Conservation (phyloP, 2,888 invertebrate species). For the Prionchulus punctatus region DNA sequence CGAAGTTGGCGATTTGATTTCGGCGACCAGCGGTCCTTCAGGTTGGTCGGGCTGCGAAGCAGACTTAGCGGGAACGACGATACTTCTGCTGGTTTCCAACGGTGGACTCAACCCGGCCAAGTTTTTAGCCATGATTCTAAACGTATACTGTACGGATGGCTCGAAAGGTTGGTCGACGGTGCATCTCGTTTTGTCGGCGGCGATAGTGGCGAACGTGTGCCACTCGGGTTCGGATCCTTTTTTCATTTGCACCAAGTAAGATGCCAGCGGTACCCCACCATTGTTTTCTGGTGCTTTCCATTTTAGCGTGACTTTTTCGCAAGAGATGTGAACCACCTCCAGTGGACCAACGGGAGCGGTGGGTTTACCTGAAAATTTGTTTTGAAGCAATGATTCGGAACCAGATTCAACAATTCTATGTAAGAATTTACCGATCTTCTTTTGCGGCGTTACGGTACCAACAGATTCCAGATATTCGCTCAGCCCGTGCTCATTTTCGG, state of each 20-base stretch:
- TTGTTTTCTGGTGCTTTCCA: constrained; percentile 59
- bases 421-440: not conserved
- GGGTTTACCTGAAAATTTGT: not conserved
- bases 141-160: constrained; percentile 34
- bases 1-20: constrained; percentile 4
- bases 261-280: constrained; percentile 46
- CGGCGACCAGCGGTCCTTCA: constrained; percentile 5
- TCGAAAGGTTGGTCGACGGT: constrained; percentile 17
- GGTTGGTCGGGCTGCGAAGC: constrained; percentile 2
- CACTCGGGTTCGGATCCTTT: constrained; percentile 57
- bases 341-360: constrained; percentile 58
- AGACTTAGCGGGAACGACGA: not conserved
- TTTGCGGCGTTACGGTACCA: constrained; percentile 7
- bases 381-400: not conserved
- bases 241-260: constrained; percentile 47
- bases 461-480: constrained; percentile 37
- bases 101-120: constrained; percentile 35
- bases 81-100: constrained; percentile 17
- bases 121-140: constrained; percentile 37
- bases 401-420: too few relatives aligned
- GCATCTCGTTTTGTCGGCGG: not conserved
- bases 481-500: constrained; percentile 62
- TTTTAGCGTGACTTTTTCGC: constrained; percentile 61
- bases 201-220: not conserved
- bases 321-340: constrained; percentile 58